A percentile compares a stretch with the other conserved stretches of the same genome.
Conservation (phyloP, 2,888 invertebrate genomes). For the Drosophila vallismaia region DNA sequence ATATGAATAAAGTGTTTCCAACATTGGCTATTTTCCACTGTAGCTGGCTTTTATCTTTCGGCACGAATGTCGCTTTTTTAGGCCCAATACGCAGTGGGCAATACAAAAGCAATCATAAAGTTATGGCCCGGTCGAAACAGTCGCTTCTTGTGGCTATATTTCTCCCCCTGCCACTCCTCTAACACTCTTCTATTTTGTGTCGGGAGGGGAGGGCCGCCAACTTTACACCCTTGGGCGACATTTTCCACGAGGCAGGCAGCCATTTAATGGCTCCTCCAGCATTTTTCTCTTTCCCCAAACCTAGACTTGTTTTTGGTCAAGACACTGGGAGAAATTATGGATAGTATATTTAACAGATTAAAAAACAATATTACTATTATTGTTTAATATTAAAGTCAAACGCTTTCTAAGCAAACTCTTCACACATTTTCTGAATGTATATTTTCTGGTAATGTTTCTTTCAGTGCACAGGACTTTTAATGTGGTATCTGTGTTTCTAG, state of each 20-base stretch:
- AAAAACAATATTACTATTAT: too few relatives aligned
- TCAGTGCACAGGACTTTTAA: conserved; percentile 19
- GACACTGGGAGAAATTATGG: background rate
- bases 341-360: too few relatives aligned
- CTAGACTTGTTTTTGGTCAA: background rate
- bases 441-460: too few relatives aligned
- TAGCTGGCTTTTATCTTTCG: conserved; percentile 38
- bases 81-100: conserved; percentile 33
- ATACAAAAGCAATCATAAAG: conserved; percentile 52
- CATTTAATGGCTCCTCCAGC: background rate
- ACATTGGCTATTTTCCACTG: conserved; percentile 41
- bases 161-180: background rate
- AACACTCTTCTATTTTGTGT: background rate
- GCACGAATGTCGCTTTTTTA: conserved; percentile 22
- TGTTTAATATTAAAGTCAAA: background rate
- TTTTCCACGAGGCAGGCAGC: conserved; percentile 28
- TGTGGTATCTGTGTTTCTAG: conserved; percentile 43
- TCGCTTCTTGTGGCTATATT: conserved; percentile 15
- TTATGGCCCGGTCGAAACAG: conserved; percentile 37
- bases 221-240: conserved; percentile 46
- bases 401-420: background rate
- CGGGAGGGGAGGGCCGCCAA: conserved; percentile 7
- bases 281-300: conserved; percentile 5
- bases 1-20: conserved; percentile 3
- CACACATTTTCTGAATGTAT: background rate